Evolutionary conservation across 2,888 invertebrate genomes (phyloP).

Genomic region (Tetanocera ferruginea): DNA sequence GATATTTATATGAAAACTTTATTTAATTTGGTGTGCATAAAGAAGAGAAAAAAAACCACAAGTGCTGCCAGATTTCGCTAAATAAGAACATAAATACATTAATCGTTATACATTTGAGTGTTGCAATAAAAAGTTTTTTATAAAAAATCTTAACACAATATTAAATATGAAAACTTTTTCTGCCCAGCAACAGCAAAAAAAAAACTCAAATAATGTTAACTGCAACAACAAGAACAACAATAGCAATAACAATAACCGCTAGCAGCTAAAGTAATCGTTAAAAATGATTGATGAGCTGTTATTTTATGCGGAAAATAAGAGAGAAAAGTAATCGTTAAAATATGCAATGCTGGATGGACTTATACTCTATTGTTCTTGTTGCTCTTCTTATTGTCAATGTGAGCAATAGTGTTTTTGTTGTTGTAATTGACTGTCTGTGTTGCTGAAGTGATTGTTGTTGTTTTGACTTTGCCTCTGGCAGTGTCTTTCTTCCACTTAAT

Average conservation of each 20-base stretch:
- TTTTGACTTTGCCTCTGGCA: neutral
- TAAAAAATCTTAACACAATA: too few relatives aligned
- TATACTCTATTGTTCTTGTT: neutral
- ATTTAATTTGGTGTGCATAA: too few relatives aligned
- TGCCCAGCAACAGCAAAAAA: neutral
- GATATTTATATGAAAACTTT: too few relatives aligned
- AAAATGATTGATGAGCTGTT: conserved; percentile 16
- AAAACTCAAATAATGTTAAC: neutral
- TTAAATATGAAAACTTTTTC: neutral
- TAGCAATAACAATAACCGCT: neutral
- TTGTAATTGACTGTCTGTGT: neutral
- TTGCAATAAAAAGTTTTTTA: too few relatives aligned
- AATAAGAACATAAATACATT: too few relatives aligned
- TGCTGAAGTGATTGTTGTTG: neutral
- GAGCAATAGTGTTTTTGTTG: neutral
- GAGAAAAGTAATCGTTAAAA: too few relatives aligned
- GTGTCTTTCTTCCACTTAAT: neutral
- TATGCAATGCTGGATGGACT: neutral
- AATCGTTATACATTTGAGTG: too few relatives aligned
- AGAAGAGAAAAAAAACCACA: too few relatives aligned
- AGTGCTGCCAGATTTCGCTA: too few relatives aligned
- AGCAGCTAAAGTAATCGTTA: conserved; percentile 12
- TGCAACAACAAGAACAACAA: neutral
- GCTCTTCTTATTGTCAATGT: too few relatives aligned
- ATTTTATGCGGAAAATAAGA: neutral